Conservation (phyloP, 2,888 invertebrate species). For the Drosophila hawaiiensis region DNA sequence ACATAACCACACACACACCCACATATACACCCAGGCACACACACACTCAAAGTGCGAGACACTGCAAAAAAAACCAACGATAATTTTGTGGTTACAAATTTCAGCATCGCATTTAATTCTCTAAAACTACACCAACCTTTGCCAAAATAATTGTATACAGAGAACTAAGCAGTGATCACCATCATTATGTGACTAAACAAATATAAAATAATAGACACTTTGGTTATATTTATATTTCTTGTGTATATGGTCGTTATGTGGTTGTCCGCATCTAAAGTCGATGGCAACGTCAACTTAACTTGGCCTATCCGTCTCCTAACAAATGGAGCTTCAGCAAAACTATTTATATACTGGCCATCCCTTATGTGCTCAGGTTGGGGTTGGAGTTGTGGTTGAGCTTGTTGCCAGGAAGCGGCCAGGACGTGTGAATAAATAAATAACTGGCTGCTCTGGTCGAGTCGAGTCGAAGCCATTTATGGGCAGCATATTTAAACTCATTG, state of each 20-base stretch:
- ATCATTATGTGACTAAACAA: neutral
- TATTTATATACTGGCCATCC: slow-evolving; percentile 63
- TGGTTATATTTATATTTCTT: neutral
- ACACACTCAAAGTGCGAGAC: too few species aligned
- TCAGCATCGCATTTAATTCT: neutral
- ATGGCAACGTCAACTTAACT: slow-evolving; percentile 56
- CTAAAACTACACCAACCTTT: neutral
- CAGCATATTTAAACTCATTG: slow-evolving; percentile 58
- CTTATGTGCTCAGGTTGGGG: neutral
- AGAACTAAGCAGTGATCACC: neutral
- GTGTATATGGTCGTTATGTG: slow-evolving; percentile 17
- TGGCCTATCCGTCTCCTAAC: slow-evolving; percentile 60
- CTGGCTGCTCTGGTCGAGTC: slow-evolving; percentile 8
- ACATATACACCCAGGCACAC: too few species aligned
- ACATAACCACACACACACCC: neutral
- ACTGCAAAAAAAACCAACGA: neutral
- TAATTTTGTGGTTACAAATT: neutral
- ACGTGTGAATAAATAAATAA: slow-evolving; percentile 31
- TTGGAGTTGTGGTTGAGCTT: neutral
- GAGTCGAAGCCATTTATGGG: slow-evolving; percentile 42
- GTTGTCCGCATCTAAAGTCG: slow-evolving; percentile 29
- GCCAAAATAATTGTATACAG: too few species aligned
- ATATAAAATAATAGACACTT: neutral
- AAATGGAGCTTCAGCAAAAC: slow-evolving; percentile 64
- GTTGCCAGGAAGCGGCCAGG: slow-evolving; percentile 32